A percentile compares a stretch with the other conserved stretches of the same genome.
phyloP scores from a whole-genome alignment of 1,140 invertebrate genomes.

The Drosophila tsacasi region DNA sequence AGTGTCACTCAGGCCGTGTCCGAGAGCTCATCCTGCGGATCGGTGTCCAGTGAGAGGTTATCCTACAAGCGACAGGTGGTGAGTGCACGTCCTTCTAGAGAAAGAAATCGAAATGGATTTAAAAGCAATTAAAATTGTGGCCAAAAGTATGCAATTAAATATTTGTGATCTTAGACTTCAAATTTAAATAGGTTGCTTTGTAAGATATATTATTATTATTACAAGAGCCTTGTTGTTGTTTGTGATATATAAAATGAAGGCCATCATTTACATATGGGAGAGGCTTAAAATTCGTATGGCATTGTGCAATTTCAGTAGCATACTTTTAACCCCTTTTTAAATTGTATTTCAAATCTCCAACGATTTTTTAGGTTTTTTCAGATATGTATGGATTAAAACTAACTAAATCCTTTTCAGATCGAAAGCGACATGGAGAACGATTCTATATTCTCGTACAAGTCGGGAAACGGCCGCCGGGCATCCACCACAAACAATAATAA shows the following conservation, averaged over 20 bases:
- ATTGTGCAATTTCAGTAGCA: too few species aligned
- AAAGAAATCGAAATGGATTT: background rate
- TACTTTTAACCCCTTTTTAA: background rate
- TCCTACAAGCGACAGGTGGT: conserved; percentile 84
- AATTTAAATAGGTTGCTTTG: background rate
- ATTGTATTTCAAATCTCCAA: background rate
- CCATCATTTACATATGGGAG: too few species aligned
- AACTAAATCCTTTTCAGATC: conserved; percentile 80
- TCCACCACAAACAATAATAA: conserved; percentile 88
- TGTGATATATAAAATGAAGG: too few species aligned
- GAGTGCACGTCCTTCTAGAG: conserved; percentile 60
- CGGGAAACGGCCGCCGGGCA: conserved; percentile 87
- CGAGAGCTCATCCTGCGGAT: conserved; percentile 93
- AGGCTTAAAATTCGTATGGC: background rate
- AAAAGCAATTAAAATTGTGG: background rate
- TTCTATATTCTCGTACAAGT: conserved; percentile 87
- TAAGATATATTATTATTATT: too few species aligned
- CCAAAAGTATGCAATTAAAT: background rate
- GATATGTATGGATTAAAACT: background rate
- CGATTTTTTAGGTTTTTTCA: background rate
- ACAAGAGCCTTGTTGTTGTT: too few species aligned
- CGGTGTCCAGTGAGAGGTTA: conserved; percentile 92
- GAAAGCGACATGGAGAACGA: conserved; percentile 88
- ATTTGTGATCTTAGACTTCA: background rate
- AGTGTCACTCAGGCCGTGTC: conserved; percentile 85